Percentiles rank a stretch among this genome's conserved stretches.
Conservation (phyloP, 1,140 invertebrate genomes). For the Episyrphus balteatus region DNA sequence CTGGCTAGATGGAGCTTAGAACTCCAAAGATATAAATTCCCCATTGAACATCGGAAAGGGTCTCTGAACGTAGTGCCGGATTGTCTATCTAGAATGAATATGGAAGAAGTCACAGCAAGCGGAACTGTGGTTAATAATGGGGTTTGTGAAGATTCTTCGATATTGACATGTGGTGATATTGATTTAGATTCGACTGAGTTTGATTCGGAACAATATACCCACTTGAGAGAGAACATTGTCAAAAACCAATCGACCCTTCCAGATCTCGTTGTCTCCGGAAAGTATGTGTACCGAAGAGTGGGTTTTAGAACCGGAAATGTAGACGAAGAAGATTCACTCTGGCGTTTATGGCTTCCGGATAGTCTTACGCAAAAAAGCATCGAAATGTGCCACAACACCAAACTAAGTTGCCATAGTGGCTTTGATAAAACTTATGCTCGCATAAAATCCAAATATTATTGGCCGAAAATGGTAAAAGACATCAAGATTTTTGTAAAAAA, state of each 20-base stretch:
- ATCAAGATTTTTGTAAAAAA: background rate
- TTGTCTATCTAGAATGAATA: background rate
- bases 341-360: background rate
- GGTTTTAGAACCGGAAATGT: background rate
- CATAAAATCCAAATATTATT: background rate
- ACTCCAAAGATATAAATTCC: constrained; percentile 13
- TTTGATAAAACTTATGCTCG: background rate
- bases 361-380: background rate
- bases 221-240: background rate
- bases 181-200: background rate
- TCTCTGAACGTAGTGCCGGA: constrained; percentile 14
- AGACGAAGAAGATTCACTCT: background rate
- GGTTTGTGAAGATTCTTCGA: no score
- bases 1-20: no score
- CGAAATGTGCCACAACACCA: no score
- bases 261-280: background rate
- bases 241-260: background rate
- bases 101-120: background rate
- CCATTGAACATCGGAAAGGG: constrained; percentile 20
- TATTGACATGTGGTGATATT: no score
- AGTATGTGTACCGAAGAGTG: background rate
- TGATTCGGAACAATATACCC: background rate
- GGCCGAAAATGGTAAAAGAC: background rate
- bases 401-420: background rate
- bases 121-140: no score